Conservation (phyloP, 2,888 invertebrate species). For the Myopa tessellatipennis region DNA sequence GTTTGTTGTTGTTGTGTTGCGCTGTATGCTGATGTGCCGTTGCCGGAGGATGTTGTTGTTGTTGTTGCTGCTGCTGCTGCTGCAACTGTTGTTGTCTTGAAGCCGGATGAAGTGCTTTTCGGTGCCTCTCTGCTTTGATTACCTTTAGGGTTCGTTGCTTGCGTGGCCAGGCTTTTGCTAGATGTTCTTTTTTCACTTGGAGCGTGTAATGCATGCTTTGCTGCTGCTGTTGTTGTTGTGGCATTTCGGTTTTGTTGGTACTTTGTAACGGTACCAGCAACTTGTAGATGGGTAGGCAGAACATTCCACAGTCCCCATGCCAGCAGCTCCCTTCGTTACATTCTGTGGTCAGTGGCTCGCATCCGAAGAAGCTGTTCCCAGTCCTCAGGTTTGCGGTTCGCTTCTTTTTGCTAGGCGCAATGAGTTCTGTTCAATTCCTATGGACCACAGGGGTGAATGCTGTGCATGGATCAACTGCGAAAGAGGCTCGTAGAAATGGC, state of each 20-base stretch:
- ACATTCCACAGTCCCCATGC: neutral
- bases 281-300: neutral
- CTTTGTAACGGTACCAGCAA: constrained; percentile 29
- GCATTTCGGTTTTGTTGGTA: constrained; percentile 2
- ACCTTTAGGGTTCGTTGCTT: constrained; percentile 24
- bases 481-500: no score
- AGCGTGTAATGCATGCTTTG: neutral
- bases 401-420: neutral
- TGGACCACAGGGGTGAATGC: no score
- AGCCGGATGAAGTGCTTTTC: constrained; percentile 33
- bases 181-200: neutral
- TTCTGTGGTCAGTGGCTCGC: constrained; percentile 22
- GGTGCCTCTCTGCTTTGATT: constrained; percentile 33
- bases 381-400: constrained; percentile 34
- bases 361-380: constrained; percentile 2
- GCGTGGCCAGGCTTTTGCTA: neutral
- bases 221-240: constrained; percentile 16
- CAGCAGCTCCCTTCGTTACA: neutral
- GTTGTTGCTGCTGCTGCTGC: constrained; percentile 15
- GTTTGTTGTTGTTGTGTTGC: constrained; percentile 25
- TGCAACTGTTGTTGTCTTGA: constrained; percentile 13
- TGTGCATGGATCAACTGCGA: no score
- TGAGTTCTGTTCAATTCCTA: neutral
- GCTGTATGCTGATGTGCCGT: constrained; percentile 9
- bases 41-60: neutral